Conservation (phyloP, 35 echinoderm and acorn worm genomes). For the Acanthaster planci region DNA sequence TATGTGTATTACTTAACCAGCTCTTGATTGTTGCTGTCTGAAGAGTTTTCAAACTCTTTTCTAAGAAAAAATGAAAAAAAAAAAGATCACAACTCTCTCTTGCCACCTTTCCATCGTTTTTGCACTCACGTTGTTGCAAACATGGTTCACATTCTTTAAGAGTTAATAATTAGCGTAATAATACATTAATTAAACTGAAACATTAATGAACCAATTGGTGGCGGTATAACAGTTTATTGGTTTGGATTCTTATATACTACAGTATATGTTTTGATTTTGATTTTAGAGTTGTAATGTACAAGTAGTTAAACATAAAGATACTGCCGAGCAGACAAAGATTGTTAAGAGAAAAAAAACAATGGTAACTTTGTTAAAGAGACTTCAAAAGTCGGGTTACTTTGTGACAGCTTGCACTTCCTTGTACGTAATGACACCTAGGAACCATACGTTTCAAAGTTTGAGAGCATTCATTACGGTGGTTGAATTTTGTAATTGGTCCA, state of each 20-base stretch:
- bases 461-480: too few relatives aligned
- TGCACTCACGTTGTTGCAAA: background rate
- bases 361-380: background rate
- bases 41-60: constrained; percentile 16
- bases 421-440: too few relatives aligned
- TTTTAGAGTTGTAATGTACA: background rate
- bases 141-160: background rate
- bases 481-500: too few relatives aligned
- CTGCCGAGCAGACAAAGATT: too few relatives aligned
- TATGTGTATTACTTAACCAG: background rate
- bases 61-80: background rate
- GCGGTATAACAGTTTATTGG: background rate
- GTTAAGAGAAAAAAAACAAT: too few relatives aligned
- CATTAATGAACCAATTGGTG: background rate
- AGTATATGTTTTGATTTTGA: constrained; percentile 18
- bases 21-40: background rate
- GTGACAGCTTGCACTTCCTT: background rate
- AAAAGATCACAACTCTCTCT: constrained; percentile 9
- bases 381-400: background rate
- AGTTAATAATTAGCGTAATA: constrained; percentile 11
- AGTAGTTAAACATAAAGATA: too few relatives aligned
- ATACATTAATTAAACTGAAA: background rate
- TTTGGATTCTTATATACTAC: background rate
- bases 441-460: too few relatives aligned
- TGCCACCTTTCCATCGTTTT: constrained; percentile 2